A percentile compares a stretch with the other conserved stretches of the same genome.
Evolutionary conservation across 2,113 vertebrate species (phyloP).

Genomic region (Pseudorectes ferrugineus): DNA sequence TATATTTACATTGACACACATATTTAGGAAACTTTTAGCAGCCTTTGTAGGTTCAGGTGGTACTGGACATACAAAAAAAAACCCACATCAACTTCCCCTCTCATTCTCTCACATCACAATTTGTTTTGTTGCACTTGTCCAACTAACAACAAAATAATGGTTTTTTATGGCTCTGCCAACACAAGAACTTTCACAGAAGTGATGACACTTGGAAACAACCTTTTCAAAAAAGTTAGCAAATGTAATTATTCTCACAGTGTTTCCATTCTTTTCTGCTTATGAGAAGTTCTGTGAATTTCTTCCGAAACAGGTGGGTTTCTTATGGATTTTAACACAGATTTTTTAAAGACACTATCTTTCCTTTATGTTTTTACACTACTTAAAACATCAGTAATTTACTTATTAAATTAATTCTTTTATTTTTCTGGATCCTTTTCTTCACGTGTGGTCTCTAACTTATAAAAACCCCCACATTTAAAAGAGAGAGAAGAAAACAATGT

Average conservation of each 20-base stretch:
- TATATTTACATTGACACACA: not conserved
- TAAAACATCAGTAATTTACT: not conserved
- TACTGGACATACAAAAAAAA: not conserved
- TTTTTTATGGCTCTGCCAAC: not conserved
- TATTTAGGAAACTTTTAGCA: not conserved
- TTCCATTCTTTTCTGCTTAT: not conserved
- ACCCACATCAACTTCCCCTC: not conserved
- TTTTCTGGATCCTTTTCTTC: not conserved
- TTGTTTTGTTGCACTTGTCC: not conserved
- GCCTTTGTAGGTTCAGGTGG: not conserved
- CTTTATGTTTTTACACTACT: not conserved
- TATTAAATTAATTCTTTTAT: not conserved
- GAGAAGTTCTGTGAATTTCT: not conserved
- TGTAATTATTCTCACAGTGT: not conserved
- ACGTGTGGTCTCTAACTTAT: fast-evolving
- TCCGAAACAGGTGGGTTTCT: not conserved
- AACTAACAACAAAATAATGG: not conserved
- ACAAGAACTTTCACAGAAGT: not conserved
- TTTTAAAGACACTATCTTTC: not conserved
- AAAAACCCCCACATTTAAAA: not conserved
- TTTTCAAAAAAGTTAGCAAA: not conserved
- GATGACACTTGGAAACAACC: not conserved
- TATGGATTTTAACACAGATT: not conserved
- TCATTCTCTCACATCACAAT: not conserved
- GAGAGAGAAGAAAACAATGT: not conserved